Conservation (phyloP, 2,113 vertebrate species). For the Epinephelus fuscoguttatus region DNA sequence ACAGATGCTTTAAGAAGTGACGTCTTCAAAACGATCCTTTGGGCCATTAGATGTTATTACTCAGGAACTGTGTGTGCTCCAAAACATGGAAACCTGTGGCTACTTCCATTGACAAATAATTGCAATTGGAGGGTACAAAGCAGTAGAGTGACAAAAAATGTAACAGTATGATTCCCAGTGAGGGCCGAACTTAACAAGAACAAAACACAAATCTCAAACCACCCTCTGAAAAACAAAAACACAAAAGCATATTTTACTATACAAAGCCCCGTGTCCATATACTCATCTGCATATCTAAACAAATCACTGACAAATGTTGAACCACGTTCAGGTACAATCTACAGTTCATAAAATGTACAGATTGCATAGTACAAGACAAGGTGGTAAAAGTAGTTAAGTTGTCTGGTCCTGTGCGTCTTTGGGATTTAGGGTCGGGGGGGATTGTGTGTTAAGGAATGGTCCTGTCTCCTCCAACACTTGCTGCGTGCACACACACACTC, state of each 20-base stretch:
- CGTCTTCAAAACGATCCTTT: slow-evolving; percentile 32
- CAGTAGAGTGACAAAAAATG: slow-evolving; percentile 85
- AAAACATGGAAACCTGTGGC: slow-evolving; percentile 58
- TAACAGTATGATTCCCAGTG: slow-evolving; percentile 83
- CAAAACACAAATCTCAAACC: slow-evolving; percentile 60
- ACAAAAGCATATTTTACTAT: slow-evolving; percentile 70
- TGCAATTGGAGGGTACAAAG: slow-evolving; percentile 76
- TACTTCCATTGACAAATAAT: slow-evolving; percentile 69
- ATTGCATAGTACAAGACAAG: slow-evolving; percentile 96
- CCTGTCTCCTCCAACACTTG: slow-evolving; percentile 15
- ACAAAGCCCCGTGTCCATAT: slow-evolving; percentile 85
- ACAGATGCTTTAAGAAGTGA: slow-evolving; percentile 31
- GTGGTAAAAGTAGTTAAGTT: slow-evolving; percentile 77
- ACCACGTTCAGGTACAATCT: slow-evolving; percentile 87
- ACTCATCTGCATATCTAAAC: slow-evolving; percentile 87
- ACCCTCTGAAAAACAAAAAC: slow-evolving; percentile 28
- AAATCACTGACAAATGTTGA: slow-evolving; percentile 89
- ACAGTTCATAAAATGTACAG: slow-evolving; percentile 93
- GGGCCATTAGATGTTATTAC: slow-evolving; percentile 9
- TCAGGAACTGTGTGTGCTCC: slow-evolving; percentile 34
- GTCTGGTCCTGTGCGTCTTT: slow-evolving; percentile 91
- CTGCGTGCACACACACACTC: not conserved
- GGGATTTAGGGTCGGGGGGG: slow-evolving; percentile 85
- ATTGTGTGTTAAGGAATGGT: slow-evolving; percentile 62
- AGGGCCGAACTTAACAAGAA: slow-evolving; percentile 52